phyloP scores from a whole-genome alignment of 2,113 vertebrate species.

The Polyodon spathula region DNA sequence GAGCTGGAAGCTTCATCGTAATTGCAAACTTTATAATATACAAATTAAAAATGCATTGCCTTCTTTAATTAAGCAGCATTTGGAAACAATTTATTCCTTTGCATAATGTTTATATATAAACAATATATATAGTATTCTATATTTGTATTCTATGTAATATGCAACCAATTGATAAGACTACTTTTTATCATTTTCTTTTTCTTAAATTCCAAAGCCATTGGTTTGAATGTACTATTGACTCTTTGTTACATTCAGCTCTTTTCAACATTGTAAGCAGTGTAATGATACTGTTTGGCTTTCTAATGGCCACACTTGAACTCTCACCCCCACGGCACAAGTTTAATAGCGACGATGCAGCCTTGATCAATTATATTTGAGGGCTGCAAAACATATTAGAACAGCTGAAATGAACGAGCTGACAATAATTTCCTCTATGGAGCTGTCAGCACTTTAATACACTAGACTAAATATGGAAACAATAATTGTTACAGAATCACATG shows the following conservation, averaged over 20 bases:
- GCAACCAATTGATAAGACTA: too few relatives aligned
- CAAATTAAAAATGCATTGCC: conserved; percentile 30
- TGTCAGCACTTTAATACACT: too few relatives aligned
- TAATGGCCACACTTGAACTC: conserved; percentile 52
- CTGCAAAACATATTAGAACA: too few relatives aligned
- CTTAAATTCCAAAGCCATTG: conserved; percentile 31
- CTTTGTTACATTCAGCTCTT: conserved; percentile 38
- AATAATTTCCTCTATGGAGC: too few relatives aligned
- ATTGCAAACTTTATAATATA: conserved; percentile 21
- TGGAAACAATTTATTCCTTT: conserved; percentile 31
- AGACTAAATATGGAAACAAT: too few relatives aligned
- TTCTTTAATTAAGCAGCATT: conserved; percentile 33
- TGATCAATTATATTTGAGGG: too few relatives aligned
- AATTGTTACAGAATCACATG: too few relatives aligned
- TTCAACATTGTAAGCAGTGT: conserved; percentile 36
- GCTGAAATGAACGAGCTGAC: too few relatives aligned
- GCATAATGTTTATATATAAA: conserved; percentile 31
- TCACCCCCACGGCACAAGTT: conserved; percentile 29
- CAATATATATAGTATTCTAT: too few relatives aligned
- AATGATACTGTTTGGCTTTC: conserved; percentile 52
- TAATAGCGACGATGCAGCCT: conserved; percentile 21
- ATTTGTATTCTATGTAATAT: too few relatives aligned
- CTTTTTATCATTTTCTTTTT: conserved; percentile 21
- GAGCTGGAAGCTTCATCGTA: conserved; percentile 9
- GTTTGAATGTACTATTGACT: conserved; percentile 36